phyloP scores from a whole-genome alignment of 2,113 vertebrate species.

The Varanus komodoensis region DNA sequence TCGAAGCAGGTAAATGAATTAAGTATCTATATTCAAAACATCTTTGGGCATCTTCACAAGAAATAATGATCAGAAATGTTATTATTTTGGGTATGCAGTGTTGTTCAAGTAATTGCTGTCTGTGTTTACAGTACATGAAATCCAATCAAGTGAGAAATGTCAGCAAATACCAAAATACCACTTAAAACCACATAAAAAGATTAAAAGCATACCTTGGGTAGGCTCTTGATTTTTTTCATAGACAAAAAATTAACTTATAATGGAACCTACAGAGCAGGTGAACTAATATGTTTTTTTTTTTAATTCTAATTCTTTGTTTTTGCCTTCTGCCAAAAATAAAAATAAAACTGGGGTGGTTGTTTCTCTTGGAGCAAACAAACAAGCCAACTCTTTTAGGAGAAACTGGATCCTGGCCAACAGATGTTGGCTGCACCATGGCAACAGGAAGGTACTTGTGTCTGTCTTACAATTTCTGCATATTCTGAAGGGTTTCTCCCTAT shows the following conservation, averaged over 20 bases:
- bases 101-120: not conserved
- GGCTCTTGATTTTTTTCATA: not conserved
- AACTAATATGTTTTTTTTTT: not conserved
- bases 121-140: conserved; percentile 6
- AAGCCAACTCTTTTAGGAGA: not conserved
- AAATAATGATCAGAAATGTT: conserved; percentile 7
- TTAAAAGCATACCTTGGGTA: not conserved
- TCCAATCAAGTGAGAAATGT: conserved; percentile 18
- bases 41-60: not conserved
- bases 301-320: not conserved
- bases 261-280: not conserved
- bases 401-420: not conserved
- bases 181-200: conserved; percentile 1
- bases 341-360: not conserved
- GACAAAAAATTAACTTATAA: not conserved
- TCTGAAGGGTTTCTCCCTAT: not conserved
- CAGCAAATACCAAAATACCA: conserved; percentile 9
- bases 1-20: conserved; percentile 21
- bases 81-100: not conserved
- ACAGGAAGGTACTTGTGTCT: not conserved
- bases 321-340: not conserved
- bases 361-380: not conserved
- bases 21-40: not conserved
- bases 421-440: not conserved
- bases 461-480: not conserved